Base-by-base conservation (phyloP, 2,797 vertebrate species). In the Acanthurus leucopareius region DNA sequence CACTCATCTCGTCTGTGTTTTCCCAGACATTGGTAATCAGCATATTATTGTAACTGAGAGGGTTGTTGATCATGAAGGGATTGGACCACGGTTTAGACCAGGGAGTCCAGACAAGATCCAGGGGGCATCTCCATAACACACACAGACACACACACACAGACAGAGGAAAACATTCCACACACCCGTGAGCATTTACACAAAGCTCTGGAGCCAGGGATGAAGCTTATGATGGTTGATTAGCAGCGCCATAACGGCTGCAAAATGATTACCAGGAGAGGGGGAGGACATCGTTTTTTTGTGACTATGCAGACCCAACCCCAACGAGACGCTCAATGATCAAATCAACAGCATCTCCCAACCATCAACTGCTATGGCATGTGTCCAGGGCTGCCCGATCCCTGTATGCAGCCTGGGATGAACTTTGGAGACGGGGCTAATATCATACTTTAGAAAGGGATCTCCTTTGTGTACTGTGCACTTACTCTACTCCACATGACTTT, bases 141-240 rank as follows among this genome's bases (percentile, higher is more conserved):
- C 77, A 69, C 69, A 76, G 32, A 83, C 77, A 58, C 32, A 67
- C 32, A 67, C 32, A 10, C 40, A 42, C 40, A 42, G 11, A 42
- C 40, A 42, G 40, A 42, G 79, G 83, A 85, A 35, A 72, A 86
- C 84, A 82, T 86, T 88, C 86, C 86, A 63, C 49, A 19, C 65
- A 75, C 75, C 83, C 72, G 9, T 51, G 68, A 75, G 78, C 88
- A 69, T 80, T 82, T 79, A 82, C 83, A 73, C 79, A 68, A 71
- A 75, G 86, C 71, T 80, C 78, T 77, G 75, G 78, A 90, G 85
- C 83, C 73, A 45, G 87, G 87, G 87, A 90, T 85, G 87, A 90
- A 88, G 88, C 80, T 92, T 85, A 94, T 95, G 95, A 95, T 94
- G 93, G 93, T 95, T 95, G 94, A 95, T 95, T 95, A 95, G 93